phyloP scores from a whole-genome alignment of 2,888 invertebrate species.

The Lasioglossum marginatum region DNA sequence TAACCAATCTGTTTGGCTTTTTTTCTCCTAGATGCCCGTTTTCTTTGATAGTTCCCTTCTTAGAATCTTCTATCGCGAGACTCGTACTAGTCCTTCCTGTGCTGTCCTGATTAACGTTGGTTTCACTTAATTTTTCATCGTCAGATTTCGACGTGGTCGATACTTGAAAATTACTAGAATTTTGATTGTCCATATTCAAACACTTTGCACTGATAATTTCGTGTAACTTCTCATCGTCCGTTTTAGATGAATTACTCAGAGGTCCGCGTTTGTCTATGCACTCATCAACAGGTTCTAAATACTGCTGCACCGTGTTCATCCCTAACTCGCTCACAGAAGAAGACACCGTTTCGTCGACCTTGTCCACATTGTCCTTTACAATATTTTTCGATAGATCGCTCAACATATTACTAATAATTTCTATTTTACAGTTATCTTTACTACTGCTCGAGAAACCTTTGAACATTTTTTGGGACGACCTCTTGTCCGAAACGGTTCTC shows the following conservation, averaged over 20 bases:
- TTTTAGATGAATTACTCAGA: constrained; percentile 72
- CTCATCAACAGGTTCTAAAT: constrained; percentile 13
- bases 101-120: constrained; percentile 44
- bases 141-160: constrained; percentile 71
- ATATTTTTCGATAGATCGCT: constrained; percentile 47
- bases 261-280: constrained; percentile 10
- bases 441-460: constrained; percentile 66
- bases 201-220: constrained; percentile 69
- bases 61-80: neutral
- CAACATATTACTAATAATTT: constrained; percentile 65
- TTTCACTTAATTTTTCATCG: constrained; percentile 75
- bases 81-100: neutral
- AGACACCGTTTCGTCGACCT: neutral
- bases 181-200: constrained; percentile 35
- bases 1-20: neutral
- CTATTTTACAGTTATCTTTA: constrained; percentile 55
- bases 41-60: neutral
- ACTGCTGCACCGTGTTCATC: constrained; percentile 20
- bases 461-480: constrained; percentile 60
- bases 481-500: constrained; percentile 49
- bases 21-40: neutral
- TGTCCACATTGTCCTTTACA: constrained; percentile 21
- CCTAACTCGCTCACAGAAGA: constrained; percentile 19
- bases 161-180: constrained; percentile 40
- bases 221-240: constrained; percentile 78